Evolutionary conservation across 2,888 invertebrate genomes (phyloP).

Genomic region (Gymnosoma rotundatum): DNA sequence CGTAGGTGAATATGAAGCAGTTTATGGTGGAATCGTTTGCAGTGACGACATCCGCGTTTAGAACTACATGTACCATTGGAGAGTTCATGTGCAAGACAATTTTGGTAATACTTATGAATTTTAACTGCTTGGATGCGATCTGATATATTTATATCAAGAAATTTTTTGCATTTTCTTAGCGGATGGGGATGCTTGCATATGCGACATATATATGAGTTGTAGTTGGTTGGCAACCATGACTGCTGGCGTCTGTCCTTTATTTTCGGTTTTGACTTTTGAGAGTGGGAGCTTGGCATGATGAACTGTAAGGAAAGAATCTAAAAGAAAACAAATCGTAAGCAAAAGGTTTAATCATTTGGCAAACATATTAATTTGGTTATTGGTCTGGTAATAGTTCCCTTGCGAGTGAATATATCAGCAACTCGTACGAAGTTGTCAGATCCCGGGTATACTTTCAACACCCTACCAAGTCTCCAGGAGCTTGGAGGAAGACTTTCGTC

Average conservation of each 20-base stretch:
- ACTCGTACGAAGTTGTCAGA: not conserved
- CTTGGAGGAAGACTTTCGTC: not conserved
- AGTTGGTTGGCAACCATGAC: not conserved
- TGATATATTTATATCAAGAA: not conserved
- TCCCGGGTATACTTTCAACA: not conserved
- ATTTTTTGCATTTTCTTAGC: not conserved
- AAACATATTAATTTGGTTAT: not conserved
- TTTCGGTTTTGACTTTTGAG: too few species aligned
- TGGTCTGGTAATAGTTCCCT: not conserved
- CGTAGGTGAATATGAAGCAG: too few species aligned
- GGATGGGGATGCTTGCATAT: not conserved
- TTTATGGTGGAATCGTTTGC: too few species aligned
- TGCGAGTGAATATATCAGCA: not conserved
- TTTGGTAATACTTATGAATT: too few species aligned
- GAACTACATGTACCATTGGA: too few species aligned
- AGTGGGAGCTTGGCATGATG: too few species aligned
- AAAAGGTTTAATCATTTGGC: not conserved
- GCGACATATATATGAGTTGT: not conserved
- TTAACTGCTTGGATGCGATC: too few species aligned
- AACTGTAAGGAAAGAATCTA: too few species aligned
- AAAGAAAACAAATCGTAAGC: too few species aligned
- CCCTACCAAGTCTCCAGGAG: constrained; percentile 3
- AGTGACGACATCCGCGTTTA: too few species aligned
- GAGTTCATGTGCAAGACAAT: too few species aligned
- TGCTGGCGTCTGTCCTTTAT: too few species aligned